phyloP scores from a whole-genome alignment of 1,140 invertebrate species.

The Zaprionus africanus region DNA sequence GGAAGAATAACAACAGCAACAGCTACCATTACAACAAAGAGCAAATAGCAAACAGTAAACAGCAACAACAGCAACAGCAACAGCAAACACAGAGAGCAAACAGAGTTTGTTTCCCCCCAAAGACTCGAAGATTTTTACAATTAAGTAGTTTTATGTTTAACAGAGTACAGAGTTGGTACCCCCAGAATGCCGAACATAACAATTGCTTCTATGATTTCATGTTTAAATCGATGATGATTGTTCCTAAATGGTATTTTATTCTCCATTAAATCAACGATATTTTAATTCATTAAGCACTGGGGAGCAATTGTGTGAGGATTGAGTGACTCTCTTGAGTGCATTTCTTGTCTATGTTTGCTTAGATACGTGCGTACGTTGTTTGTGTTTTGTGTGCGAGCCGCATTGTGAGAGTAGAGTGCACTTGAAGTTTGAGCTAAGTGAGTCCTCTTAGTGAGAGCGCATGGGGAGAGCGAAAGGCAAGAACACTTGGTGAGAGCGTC shows the following conservation, averaged over 20 bases:
- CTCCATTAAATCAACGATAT: background rate
- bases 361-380: too few relatives aligned
- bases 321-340: too few relatives aligned
- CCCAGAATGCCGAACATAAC: background rate
- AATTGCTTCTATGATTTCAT: constrained; percentile 18
- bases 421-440: too few relatives aligned
- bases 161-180: constrained; percentile 18
- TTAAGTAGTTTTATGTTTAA: constrained; percentile 24
- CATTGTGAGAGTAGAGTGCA: too few relatives aligned
- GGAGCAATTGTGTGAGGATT: background rate
- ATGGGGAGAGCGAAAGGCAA: too few relatives aligned
- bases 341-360: too few relatives aligned
- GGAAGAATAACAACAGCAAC: background rate
- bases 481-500: background rate
- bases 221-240: constrained; percentile 53
- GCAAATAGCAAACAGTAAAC: background rate
- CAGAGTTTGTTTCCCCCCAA: constrained; percentile 16
- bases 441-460: too few relatives aligned
- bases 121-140: constrained; percentile 25
- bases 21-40: background rate
- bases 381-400: too few relatives aligned
- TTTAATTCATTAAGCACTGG: background rate
- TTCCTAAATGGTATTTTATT: constrained; percentile 51
- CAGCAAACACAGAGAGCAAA: background rate
- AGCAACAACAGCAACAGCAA: background rate